Percentiles rank a stretch among this genome's conserved stretches.
These are phyloP conservation scores for Slavum lentiscoides DNA, from an alignment of 2,888 invertebrate species.

Conservation along the genomic window DNA sequence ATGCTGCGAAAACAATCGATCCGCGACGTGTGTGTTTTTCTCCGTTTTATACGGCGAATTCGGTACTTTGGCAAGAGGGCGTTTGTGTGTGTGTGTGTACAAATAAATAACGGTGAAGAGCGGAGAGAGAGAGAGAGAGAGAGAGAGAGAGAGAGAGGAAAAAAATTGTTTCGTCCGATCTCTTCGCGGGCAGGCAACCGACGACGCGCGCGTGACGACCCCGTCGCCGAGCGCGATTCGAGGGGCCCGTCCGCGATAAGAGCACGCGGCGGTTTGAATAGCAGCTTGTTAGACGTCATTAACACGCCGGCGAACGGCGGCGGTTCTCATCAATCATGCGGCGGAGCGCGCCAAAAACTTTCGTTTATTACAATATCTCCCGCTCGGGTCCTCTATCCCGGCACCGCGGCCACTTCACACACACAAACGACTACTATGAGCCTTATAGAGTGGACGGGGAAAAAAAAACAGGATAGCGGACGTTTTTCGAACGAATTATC, in stretches of 20 bases:
- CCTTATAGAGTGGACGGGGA: no score
- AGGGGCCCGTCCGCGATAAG: conserved; percentile 37
- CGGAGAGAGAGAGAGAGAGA: no score
- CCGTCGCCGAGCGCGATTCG: neutral
- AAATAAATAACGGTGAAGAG: neutral
- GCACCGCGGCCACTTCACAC: no score
- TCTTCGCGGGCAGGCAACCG: neutral
- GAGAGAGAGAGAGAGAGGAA: no score
- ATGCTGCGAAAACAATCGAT: conserved; percentile 1
- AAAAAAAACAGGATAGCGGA: no score
- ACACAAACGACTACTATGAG: no score
- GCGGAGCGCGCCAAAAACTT: conserved; percentile 8
- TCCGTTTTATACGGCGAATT: neutral
- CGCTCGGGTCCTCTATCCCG: no score
- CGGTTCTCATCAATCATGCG: conserved; percentile 54
- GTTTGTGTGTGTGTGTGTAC: neutral
- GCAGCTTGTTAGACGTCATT: conserved; percentile 55
- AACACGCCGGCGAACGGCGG: conserved; percentile 48
- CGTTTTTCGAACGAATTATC: no score
- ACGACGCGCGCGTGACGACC: conserved; percentile 12
- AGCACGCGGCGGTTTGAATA: conserved; percentile 54
- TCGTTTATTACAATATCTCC: no score
- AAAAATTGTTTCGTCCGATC: conserved; percentile 20
- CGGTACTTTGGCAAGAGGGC: neutral
- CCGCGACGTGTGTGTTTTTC: neutral